phyloP scores from a whole-genome alignment of 2,888 invertebrate genomes.

The Agonopterix heracliana region DNA sequence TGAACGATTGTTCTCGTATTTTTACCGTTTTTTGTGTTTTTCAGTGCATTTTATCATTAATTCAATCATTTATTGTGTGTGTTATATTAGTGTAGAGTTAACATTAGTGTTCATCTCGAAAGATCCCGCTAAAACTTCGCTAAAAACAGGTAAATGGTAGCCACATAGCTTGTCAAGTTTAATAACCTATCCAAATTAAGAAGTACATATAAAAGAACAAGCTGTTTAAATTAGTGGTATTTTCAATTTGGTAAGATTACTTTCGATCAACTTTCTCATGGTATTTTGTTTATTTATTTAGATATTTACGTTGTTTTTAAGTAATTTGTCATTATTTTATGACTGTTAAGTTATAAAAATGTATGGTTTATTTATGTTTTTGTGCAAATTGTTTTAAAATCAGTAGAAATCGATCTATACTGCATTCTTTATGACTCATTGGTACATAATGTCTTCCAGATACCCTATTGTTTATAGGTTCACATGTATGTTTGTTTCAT shows the following conservation, averaged over 20 bases:
- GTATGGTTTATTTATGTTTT: no score
- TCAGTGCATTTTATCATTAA: background rate
- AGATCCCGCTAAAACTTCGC: background rate
- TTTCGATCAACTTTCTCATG: no score
- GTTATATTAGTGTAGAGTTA: background rate
- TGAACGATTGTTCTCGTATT: background rate
- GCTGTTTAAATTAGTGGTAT: no score
- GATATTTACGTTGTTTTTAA: constrained; percentile 2
- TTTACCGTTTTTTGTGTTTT: background rate
- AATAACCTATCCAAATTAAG: background rate
- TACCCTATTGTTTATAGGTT: no score
- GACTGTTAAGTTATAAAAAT: no score
- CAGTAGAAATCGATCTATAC: no score
- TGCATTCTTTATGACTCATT: no score
- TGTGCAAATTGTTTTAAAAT: no score
- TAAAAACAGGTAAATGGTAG: background rate
- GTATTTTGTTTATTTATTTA: constrained; percentile 18
- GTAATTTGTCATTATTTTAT: background rate
- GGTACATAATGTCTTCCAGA: no score
- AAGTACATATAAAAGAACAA: no score
- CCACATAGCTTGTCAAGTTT: background rate
- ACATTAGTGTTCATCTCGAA: background rate
- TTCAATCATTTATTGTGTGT: background rate
- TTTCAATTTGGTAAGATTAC: no score
- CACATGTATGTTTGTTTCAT: no score